Conservation (phyloP, 2,888 invertebrate genomes). For the Fabriciana adippe region DNA sequence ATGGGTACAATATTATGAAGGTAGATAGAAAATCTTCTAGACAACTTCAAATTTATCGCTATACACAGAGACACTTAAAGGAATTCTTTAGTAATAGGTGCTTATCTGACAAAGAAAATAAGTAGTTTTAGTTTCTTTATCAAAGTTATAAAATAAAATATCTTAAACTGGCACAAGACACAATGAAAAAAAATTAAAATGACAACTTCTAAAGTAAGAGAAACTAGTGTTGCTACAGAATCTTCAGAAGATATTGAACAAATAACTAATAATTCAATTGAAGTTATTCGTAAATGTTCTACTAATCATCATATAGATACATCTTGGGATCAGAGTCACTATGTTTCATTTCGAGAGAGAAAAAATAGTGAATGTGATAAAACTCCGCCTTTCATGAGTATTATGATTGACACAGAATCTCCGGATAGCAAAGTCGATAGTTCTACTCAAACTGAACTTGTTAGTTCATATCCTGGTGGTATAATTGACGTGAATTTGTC, state of each 20-base stretch:
- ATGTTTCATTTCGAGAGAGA: slow-evolving; percentile 51
- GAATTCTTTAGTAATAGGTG: too few species aligned
- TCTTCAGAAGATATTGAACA: slow-evolving; percentile 32
- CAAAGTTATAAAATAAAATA: not conserved
- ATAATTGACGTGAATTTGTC: slow-evolving; percentile 59
- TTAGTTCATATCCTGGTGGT: slow-evolving; percentile 50
- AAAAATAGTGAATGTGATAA: slow-evolving; percentile 51
- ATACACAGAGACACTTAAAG: too few species aligned
- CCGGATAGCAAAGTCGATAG: slow-evolving; percentile 48
- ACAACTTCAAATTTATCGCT: too few species aligned
- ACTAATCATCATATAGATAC: slow-evolving; percentile 53
- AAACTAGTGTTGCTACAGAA: slow-evolving; percentile 47
- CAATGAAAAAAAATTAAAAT: slow-evolving; percentile 21
- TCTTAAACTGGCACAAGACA: slow-evolving; percentile 7
- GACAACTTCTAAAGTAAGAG: slow-evolving; percentile 44
- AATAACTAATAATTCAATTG: slow-evolving; percentile 54
- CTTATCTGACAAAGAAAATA: too few species aligned
- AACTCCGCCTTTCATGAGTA: slow-evolving; percentile 64
- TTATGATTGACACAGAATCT: slow-evolving; percentile 57
- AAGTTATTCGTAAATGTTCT: slow-evolving; percentile 64
- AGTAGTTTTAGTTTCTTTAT: not conserved
- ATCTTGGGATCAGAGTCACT: slow-evolving; percentile 64
- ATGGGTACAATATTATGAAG: too few species aligned
- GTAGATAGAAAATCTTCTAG: too few species aligned
- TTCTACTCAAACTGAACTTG: slow-evolving; percentile 64